Conservation (phyloP, 2,888 invertebrate genomes). For the Cheilosia pagana region DNA sequence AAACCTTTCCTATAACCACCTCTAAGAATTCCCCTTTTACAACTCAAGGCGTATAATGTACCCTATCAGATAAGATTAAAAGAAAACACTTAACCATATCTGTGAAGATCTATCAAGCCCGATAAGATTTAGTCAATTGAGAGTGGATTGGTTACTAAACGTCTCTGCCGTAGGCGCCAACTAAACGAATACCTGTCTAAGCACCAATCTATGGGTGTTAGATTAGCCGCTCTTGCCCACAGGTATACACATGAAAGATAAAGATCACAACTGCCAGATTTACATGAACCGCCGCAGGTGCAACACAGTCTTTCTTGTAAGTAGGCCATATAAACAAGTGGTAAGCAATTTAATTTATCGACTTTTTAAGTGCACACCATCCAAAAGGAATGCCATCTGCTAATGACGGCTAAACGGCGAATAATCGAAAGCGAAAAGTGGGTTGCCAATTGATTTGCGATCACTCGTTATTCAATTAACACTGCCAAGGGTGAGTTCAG, state of each 20-base stretch:
- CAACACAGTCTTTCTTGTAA: neutral
- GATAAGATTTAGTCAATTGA: slow-evolving; percentile 31
- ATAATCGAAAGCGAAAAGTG: neutral
- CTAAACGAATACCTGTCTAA: neutral
- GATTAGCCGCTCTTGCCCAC: neutral
- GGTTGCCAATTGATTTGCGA: slow-evolving; percentile 17
- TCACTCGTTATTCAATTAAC: slow-evolving; percentile 36
- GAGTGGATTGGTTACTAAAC: neutral
- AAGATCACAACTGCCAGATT: neutral
- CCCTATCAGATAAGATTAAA: too few relatives aligned
- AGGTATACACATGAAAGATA: neutral
- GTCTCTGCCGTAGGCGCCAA: slow-evolving; percentile 2
- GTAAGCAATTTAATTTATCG: neutral
- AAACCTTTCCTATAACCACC: too few relatives aligned
- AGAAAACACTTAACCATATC: neutral
- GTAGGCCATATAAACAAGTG: neutral
- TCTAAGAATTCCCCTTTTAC: too few relatives aligned
- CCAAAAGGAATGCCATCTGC: neutral
- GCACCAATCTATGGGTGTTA: neutral
- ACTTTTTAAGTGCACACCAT: neutral
- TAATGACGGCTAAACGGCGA: neutral
- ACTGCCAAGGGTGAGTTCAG: slow-evolving; percentile 13
- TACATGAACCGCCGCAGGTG: neutral
- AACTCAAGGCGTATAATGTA: too few relatives aligned
- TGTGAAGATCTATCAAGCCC: slow-evolving; percentile 1